phyloP scores from a whole-genome alignment of 2,888 invertebrate species.

The Caradrina kadenii region DNA sequence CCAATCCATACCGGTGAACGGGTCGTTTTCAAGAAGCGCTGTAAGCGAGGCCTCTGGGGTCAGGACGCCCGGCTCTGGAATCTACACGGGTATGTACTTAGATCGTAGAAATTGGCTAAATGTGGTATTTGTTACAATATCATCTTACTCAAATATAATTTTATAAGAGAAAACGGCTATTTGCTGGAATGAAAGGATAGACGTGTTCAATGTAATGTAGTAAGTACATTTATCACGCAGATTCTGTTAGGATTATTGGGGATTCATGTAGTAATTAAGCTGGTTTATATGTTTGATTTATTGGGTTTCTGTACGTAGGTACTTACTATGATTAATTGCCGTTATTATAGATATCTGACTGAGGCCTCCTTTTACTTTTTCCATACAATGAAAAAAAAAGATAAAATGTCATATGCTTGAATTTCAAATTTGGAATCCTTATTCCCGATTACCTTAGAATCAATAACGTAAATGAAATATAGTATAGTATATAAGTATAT shows the following conservation, averaged over 20 bases:
- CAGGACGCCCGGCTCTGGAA: slow-evolving; percentile 93
- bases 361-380: not conserved
- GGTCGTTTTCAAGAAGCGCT: slow-evolving; percentile 94
- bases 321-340: slow-evolving; percentile 17
- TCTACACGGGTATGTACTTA: slow-evolving; percentile 91
- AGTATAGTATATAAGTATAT: not conserved
- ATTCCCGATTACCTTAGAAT: not conserved
- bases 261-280: slow-evolving; percentile 44
- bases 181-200: slow-evolving; percentile 21
- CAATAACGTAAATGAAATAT: too few species aligned
- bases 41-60: slow-evolving; percentile 96
- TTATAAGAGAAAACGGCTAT: slow-evolving; percentile 17
- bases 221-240: slow-evolving; percentile 37
- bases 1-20: slow-evolving; percentile 94
- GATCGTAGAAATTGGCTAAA: slow-evolving; percentile 29
- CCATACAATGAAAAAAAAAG: not conserved
- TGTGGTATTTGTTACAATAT: slow-evolving; percentile 32
- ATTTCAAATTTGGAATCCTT: not conserved
- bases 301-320: slow-evolving; percentile 8
- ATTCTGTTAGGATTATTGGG: slow-evolving; percentile 35
- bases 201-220: slow-evolving; percentile 24
- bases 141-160: slow-evolving; percentile 25
- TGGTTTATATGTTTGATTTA: slow-evolving; percentile 39
- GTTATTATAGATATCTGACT: slow-evolving; percentile 20
- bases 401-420: not conserved